phyloP scores from a whole-genome alignment of 2,113 vertebrate species.

The Lichenostomus cassidix region DNA sequence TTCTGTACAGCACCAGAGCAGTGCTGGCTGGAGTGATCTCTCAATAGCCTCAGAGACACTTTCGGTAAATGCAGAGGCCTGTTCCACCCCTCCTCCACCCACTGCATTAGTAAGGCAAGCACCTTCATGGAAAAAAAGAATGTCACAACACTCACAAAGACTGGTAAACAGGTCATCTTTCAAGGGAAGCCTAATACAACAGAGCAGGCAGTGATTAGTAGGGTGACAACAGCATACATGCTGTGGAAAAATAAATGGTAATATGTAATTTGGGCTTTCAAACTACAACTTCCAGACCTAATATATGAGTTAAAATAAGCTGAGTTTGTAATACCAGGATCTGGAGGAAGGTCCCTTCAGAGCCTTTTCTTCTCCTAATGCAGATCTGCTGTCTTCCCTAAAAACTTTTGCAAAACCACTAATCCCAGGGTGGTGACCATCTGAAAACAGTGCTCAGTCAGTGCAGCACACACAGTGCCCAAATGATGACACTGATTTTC shows the following conservation, averaged over 20 bases:
- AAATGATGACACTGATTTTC: not conserved
- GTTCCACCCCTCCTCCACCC: no score
- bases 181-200: not conserved
- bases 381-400: not conserved
- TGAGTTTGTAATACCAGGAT: conserved; percentile 5
- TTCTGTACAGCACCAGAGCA: no score
- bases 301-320: conserved; percentile 21
- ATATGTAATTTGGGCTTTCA: conserved; percentile 19
- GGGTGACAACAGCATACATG: not conserved
- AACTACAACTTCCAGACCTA: conserved; percentile 23
- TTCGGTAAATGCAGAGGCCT: no score
- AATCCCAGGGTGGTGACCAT: not conserved
- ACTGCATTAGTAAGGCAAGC: no score
- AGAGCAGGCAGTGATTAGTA: not conserved
- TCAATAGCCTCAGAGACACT: no score
- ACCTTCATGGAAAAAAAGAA: not conserved
- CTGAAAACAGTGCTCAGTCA: not conserved
- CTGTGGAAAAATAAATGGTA: not conserved
- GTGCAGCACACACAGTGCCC: not conserved
- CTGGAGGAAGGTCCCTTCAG: not conserved
- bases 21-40: no score
- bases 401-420: not conserved
- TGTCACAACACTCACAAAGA: not conserved
- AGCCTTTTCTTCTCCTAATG: not conserved
- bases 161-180: not conserved